Evolutionary conservation across 2,888 invertebrate species (phyloP).

Genomic region (Amphipyra tragopoginis): DNA sequence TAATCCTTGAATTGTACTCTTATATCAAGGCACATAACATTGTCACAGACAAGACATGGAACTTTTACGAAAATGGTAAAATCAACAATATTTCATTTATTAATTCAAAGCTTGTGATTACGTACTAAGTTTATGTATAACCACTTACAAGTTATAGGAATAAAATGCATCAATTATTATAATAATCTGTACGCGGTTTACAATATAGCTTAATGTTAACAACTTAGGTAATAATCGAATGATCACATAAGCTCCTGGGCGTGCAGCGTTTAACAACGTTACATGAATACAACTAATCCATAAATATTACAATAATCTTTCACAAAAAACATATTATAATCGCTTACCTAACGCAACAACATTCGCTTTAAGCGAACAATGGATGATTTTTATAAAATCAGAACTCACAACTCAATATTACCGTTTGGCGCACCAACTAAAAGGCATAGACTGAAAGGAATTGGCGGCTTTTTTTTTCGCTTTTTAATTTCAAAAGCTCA

Average conservation of each 20-base stretch:
- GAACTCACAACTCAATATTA: conserved; percentile 75
- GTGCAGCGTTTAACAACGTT: conserved; percentile 73
- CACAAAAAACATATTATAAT: conserved; percentile 61
- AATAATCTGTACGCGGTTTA: conserved; percentile 51
- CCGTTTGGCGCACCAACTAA: conserved; percentile 75
- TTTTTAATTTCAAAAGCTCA: conserved; percentile 20
- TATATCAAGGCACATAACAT: conserved; percentile 60
- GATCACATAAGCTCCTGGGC: conserved; percentile 82
- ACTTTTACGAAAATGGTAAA: conserved; percentile 43
- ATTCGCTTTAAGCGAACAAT: conserved; percentile 79
- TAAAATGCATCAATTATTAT: conserved; percentile 30
- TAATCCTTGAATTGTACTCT: conserved; percentile 60
- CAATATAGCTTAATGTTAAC: conserved; percentile 49
- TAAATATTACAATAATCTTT: conserved; percentile 77
- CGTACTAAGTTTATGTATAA: conserved; percentile 46
- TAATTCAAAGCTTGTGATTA: conserved; percentile 44
- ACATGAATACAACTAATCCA: conserved; percentile 72
- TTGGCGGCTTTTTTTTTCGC: conserved; percentile 16
- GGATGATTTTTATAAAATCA: conserved; percentile 67
- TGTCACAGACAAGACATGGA: conserved; percentile 58
- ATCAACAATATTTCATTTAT: conserved; percentile 39
- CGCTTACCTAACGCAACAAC: conserved; percentile 74
- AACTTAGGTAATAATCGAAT: conserved; percentile 70
- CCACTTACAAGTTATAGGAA: conserved; percentile 45
- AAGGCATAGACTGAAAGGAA: conserved; percentile 67